Evolutionary conservation across 1,140 invertebrate species (phyloP).

Genomic region (Drosophila ercepeae): DNA sequence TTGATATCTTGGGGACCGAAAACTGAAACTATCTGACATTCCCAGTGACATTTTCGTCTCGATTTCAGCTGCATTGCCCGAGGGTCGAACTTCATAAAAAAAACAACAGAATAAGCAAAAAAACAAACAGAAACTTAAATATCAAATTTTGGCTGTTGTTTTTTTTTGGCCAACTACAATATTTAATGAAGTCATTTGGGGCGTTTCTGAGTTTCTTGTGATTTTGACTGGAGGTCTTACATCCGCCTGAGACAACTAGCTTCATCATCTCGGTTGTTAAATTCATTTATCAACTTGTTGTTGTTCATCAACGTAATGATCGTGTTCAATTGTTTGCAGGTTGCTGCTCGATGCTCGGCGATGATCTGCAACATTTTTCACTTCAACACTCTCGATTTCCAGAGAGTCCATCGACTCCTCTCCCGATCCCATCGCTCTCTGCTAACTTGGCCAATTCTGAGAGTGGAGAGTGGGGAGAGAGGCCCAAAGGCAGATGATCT

Average conservation of each 20-base stretch:
- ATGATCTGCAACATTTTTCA: conserved; percentile 76
- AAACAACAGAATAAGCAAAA: conserved; percentile 2
- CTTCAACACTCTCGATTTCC: conserved; percentile 53
- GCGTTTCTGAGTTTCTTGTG: conserved; percentile 59
- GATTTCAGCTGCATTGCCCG: conserved; percentile 43
- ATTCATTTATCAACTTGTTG: conserved; percentile 42
- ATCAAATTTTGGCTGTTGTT: conserved; percentile 62
- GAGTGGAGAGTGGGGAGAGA: conserved; percentile 23
- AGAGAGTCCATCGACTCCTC: not conserved
- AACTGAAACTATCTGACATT: conserved; percentile 63
- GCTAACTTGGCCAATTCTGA: conserved; percentile 53
- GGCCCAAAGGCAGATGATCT: conserved; percentile 64
- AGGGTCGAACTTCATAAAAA: conserved; percentile 55
- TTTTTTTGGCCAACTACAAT: conserved; percentile 6
- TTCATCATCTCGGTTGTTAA: conserved; percentile 26
- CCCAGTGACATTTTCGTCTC: conserved; percentile 66
- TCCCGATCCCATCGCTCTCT: conserved; percentile 42
- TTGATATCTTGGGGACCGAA: conserved; percentile 14
- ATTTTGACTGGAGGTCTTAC: conserved; percentile 34
- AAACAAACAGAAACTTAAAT: conserved; percentile 59
- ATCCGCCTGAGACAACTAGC: conserved; percentile 48
- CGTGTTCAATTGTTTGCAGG: conserved; percentile 15
- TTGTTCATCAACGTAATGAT: conserved; percentile 16
- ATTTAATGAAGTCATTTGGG: conserved; percentile 77
- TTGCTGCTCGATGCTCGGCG: conserved; percentile 25